Evolutionary conservation across 2,797 vertebrate genomes (phyloP).

Genomic region (Cyprinella venusta): DNA sequence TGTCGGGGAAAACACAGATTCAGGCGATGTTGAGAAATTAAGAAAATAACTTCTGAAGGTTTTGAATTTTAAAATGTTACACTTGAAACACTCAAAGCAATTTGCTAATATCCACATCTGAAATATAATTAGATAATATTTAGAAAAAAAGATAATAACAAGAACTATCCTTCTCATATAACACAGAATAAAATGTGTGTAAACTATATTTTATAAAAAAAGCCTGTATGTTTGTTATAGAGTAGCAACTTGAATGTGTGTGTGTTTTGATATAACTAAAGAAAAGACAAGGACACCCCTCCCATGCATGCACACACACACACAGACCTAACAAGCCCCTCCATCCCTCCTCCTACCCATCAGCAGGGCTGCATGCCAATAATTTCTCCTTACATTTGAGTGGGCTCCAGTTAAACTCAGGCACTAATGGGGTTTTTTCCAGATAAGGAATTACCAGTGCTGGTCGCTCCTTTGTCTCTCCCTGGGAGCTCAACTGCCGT

Average conservation of each 20-base stretch:
- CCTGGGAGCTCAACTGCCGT: slow-evolving; percentile 87
- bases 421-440: slow-evolving; percentile 75
- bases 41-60: not conserved
- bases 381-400: slow-evolving; percentile 75
- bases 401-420: slow-evolving; percentile 78
- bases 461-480: slow-evolving; percentile 88
- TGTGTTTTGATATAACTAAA: slow-evolving; percentile 30
- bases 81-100: not conserved
- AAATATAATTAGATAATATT: not conserved
- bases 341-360: slow-evolving; percentile 53
- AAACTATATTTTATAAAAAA: not conserved
- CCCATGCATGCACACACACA: not conserved
- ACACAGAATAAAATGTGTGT: not conserved
- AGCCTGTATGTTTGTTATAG: slow-evolving; percentile 1
- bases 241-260: slow-evolving; percentile 29
- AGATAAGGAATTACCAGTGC: slow-evolving; percentile 80
- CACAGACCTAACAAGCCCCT: slow-evolving; percentile 45
- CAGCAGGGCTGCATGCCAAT: slow-evolving; percentile 66
- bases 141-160: not conserved
- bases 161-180: not conserved
- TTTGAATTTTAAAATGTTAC: not conserved
- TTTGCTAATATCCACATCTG: not conserved
- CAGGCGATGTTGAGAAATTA: not conserved
- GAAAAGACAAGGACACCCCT: slow-evolving; percentile 40
- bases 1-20: not conserved